Base-by-base conservation (phyloP, 92 coral and sea anemone species). In the Palythoa caribaeorum region DNA sequence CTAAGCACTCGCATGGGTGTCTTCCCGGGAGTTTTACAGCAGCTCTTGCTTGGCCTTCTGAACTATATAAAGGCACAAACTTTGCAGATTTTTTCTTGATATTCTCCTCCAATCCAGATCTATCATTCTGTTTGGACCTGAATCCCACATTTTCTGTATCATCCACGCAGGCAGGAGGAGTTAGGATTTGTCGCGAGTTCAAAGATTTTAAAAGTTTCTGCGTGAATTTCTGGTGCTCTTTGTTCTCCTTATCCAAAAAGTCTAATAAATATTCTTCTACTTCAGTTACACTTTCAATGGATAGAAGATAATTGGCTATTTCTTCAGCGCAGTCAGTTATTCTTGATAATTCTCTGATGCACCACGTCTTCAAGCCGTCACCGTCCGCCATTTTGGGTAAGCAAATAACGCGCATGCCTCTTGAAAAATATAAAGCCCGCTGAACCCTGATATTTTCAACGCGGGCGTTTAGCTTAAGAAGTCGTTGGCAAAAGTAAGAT, bases 11-110 rank as follows among this genome's bases (percentile, higher is more conserved):
- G 80, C 99, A 96, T 0, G 99, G 98, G 40, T 95, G 99, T 71
- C 99, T 91, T 52, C 99, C 99, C 17, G 99, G 99, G 15, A 96
- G 79, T 81, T 94, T 98, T 8, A 96, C 99, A 6, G 97, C 93
- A 37, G 93, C 92, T 51, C 96, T 90, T 11, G 96, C 97, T 88
- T 95, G 92, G 6, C 99, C 99, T 84, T 96, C 99, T 53, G 90
- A 92, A 38, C 99, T 94, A 72, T 97, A 97, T 81, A 97, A 84
- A 6, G 99, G 92, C 15, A 97, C 98, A 85, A 92, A 97, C 38
- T 89, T 92, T 10, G 98, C 83, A 16, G 96, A 75, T 20, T 94
- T 97, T 90, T 93, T 95, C 91, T 94, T 95, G 40, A 50, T 15
- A 84, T 93, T 93, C 21, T 91, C 89, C 62, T 88, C 93, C 47